A percentile compares a stretch with the other conserved stretches of the same genome.
phyloP scores from a whole-genome alignment of 2,888 invertebrate genomes.

The Cephalotes varians region DNA sequence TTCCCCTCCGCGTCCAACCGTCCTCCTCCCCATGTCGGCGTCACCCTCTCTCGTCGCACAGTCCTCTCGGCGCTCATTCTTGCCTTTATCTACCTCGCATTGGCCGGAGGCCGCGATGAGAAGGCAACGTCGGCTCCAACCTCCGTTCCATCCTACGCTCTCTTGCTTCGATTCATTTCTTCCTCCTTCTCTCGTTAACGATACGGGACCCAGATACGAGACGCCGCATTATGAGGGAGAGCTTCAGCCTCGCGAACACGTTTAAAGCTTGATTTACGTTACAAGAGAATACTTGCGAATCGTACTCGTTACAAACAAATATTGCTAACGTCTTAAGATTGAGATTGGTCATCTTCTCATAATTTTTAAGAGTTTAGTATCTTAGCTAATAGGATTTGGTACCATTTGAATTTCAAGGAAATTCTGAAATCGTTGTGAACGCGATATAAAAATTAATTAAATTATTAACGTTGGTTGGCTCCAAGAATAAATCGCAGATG shows the following conservation, averaged over 20 bases:
- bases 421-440: not conserved
- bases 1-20: constrained; percentile 7
- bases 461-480: too few relatives aligned
- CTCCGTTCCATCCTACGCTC: not conserved
- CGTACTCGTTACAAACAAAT: constrained; percentile 1
- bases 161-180: constrained; percentile 9
- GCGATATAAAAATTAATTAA: too few relatives aligned
- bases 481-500: too few relatives aligned
- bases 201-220: constrained; percentile 60
- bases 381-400: too few relatives aligned
- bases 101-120: constrained; percentile 32
- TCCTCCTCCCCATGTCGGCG: not conserved
- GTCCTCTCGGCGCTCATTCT: constrained; percentile 36
- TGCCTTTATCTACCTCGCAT: constrained; percentile 35
- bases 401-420: not conserved
- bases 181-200: constrained; percentile 52
- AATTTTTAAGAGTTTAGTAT: too few relatives aligned
- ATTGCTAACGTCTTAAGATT: not conserved
- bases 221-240: constrained; percentile 53
- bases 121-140: constrained; percentile 37
- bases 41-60: not conserved
- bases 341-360: not conserved
- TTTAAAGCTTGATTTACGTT: constrained; percentile 19
- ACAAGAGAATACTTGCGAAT: not conserved
- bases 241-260: constrained; percentile 21